These are phyloP conservation scores for Archivesica marissinica DNA, from an alignment of 1,140 invertebrate species.

Conservation along the genomic window DNA sequence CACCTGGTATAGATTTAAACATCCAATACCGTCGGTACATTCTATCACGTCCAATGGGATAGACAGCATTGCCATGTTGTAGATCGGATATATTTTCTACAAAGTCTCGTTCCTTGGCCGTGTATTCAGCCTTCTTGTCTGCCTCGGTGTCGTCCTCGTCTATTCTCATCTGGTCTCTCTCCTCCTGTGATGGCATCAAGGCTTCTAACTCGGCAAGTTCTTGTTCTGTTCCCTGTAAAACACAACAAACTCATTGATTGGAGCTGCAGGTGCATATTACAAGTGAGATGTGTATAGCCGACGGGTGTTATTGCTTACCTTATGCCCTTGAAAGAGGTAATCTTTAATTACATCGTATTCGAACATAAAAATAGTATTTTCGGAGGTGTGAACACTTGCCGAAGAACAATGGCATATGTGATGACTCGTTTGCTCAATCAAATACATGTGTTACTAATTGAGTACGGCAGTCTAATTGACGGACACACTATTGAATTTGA, in stretches of 20 bases:
- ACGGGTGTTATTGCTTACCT: too few relatives aligned
- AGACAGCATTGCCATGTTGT: slow-evolving; percentile 84
- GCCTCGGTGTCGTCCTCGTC: slow-evolving; percentile 81
- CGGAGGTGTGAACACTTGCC: too few relatives aligned
- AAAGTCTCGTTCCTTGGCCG: slow-evolving; percentile 85
- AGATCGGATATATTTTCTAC: slow-evolving; percentile 85
- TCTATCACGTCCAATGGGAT: slow-evolving; percentile 91
- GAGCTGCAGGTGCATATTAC: too few relatives aligned
- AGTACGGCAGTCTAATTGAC: too few relatives aligned
- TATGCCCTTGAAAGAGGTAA: too few relatives aligned
- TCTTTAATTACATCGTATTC: too few relatives aligned
- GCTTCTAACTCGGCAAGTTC: slow-evolving; percentile 64
- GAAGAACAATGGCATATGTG: too few relatives aligned
- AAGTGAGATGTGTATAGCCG: too few relatives aligned
- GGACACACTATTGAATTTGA: too few relatives aligned
- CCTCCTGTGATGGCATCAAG: slow-evolving; percentile 63
- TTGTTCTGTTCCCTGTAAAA: slow-evolving; percentile 47
- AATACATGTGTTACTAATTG: too few relatives aligned
- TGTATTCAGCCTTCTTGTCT: slow-evolving; percentile 82
- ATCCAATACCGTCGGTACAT: slow-evolving; percentile 94
- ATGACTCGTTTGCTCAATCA: too few relatives aligned
- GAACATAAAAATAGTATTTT: too few relatives aligned
- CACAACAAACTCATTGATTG: not conserved
- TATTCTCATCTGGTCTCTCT: slow-evolving; percentile 72
- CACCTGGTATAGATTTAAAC: slow-evolving; percentile 91